A percentile compares a stretch with the other conserved stretches of the same genome.
phyloP scores from a whole-genome alignment of 2,888 invertebrate genomes.

The Actias luna region DNA sequence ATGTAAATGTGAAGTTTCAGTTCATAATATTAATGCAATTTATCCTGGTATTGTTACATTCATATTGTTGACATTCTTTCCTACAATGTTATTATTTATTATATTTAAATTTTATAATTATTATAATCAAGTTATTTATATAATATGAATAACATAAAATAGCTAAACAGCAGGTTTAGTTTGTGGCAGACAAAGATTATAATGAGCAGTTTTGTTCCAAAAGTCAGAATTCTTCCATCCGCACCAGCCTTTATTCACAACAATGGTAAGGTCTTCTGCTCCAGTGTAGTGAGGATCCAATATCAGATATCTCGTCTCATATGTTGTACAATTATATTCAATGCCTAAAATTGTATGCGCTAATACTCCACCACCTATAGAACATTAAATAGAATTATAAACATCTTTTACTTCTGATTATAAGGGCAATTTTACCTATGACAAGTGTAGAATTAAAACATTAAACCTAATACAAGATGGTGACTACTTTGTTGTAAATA shows the following conservation, averaged over 20 bases:
- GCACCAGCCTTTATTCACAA: slow-evolving; percentile 95
- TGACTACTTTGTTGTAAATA: no score
- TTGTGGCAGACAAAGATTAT: slow-evolving; percentile 97
- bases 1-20: neutral
- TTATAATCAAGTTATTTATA: neutral
- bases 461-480: no score
- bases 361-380: slow-evolving; percentile 94
- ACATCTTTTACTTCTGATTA: neutral
- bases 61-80: neutral
- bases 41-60: neutral
- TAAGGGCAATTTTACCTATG: no score
- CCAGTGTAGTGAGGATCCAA: slow-evolving; percentile 99
- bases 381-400: slow-evolving; percentile 1
- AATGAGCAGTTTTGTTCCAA: slow-evolving; percentile 97
- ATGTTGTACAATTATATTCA: slow-evolving; percentile 90
- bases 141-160: neutral
- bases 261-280: slow-evolving; percentile 87
- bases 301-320: slow-evolving; percentile 94
- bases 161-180: slow-evolving; percentile 64
- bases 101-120: neutral
- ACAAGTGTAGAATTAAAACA: no score
- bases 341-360: slow-evolving; percentile 99
- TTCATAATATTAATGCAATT: neutral
- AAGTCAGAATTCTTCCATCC: slow-evolving; percentile 97
- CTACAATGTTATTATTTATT: neutral